Conservation (phyloP, 2,797 vertebrate species). For the Protosalanx chinensis region DNA sequence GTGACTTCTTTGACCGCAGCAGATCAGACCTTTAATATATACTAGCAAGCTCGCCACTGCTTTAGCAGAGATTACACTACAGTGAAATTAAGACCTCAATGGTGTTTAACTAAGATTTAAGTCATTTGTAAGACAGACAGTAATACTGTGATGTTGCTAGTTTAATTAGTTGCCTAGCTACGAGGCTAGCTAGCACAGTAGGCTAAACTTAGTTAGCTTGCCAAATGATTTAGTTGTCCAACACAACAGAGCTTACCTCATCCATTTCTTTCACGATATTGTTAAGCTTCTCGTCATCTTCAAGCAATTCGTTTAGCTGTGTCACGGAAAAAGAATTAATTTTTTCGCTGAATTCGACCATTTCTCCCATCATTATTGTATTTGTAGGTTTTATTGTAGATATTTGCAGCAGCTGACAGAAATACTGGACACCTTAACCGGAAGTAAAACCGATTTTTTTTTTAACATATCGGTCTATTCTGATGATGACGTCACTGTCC, state of each 20-base stretch:
- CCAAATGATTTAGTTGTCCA: neutral
- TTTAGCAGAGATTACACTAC: too few species aligned
- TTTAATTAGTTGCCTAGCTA: neutral
- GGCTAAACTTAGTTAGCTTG: neutral
- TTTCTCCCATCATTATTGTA: conserved; percentile 39
- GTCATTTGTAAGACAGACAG: too few species aligned
- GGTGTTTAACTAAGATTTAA: too few species aligned
- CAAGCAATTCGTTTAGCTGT: conserved; percentile 87
- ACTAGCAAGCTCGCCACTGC: too few species aligned
- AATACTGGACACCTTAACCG: neutral
- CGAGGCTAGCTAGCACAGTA: neutral
- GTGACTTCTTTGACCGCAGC: too few species aligned
- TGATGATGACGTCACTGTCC: neutral
- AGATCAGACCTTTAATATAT: too few species aligned
- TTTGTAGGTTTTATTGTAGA: neutral
- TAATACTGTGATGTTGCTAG: too few species aligned
- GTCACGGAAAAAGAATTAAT: conserved; percentile 78
- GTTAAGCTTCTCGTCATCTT: conserved; percentile 86
- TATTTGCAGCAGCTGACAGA: neutral
- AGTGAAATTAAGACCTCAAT: too few species aligned
- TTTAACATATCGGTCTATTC: neutral
- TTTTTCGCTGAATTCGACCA: conserved; percentile 76
- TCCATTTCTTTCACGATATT: conserved; percentile 86
- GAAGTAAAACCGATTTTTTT: neutral
- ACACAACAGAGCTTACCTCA: conserved; percentile 75